Percentiles rank a stretch among this genome's conserved stretches.
Conservation (phyloP, 2,113 vertebrate genomes). For the Myiozetetes cayanensis region DNA sequence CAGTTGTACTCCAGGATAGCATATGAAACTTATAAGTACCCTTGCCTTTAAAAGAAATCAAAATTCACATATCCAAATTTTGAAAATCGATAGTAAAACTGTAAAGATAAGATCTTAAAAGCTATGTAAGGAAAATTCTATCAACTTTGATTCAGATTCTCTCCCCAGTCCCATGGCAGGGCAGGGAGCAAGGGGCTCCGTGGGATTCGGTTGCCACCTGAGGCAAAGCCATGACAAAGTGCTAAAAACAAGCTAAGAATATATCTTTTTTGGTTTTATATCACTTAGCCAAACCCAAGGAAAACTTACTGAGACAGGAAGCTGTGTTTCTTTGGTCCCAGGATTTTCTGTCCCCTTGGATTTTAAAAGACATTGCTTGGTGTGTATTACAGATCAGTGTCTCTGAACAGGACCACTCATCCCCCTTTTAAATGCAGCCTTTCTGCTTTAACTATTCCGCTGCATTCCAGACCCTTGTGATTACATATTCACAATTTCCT, state of each 20-base stretch:
- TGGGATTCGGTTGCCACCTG: not conserved
- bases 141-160: not conserved
- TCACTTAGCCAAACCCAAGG: not conserved
- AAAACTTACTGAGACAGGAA: not conserved
- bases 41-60: not conserved
- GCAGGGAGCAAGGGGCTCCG: not conserved
- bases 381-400: not conserved
- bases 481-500: not conserved
- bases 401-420: not conserved
- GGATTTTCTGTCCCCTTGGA: not conserved
- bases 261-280: not conserved
- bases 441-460: not conserved
- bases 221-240: not conserved
- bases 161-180: not conserved
- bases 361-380: not conserved
- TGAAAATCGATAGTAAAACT: not conserved
- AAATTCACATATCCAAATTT: not conserved
- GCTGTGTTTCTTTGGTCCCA: not conserved
- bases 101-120: not conserved
- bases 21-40: not conserved
- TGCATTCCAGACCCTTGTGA: not conserved
- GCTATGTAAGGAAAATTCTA: not conserved
- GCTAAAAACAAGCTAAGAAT: not conserved
- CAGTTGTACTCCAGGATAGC: not conserved
- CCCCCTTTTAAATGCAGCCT: not conserved